Conservation (phyloP, 2,113 vertebrate species). For the Spea bombifrons region DNA sequence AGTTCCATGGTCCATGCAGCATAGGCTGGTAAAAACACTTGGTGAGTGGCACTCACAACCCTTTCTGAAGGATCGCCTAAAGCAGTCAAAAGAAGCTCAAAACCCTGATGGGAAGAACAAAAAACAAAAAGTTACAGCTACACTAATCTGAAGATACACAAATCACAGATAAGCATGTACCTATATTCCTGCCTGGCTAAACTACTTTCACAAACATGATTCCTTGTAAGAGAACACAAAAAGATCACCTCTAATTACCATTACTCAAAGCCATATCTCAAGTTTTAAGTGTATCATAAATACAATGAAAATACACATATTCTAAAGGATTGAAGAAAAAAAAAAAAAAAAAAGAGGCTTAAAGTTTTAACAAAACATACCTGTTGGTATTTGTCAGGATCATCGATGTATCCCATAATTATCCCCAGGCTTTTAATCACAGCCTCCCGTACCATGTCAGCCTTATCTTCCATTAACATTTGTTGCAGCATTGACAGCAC, state of each 20-base stretch:
- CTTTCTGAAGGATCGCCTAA: conserved; percentile 92
- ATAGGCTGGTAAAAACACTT: conserved; percentile 96
- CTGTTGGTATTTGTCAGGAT: conserved; percentile 95
- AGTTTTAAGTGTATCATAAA: too few species aligned
- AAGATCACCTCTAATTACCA: too few species aligned
- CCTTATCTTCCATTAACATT: conserved; percentile 97
- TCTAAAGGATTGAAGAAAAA: conserved; percentile 49
- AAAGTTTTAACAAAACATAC: conserved; percentile 59
- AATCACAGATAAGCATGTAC: too few species aligned
- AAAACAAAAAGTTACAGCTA: neutral
- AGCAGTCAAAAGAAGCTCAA: conserved; percentile 90
- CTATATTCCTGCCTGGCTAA: too few species aligned
- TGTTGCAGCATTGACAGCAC: conserved; percentile 98
- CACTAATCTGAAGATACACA: too few species aligned
- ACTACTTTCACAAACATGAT: too few species aligned
- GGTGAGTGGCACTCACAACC: conserved; percentile 91
- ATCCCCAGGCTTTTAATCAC: conserved; percentile 97
- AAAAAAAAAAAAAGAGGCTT: neutral
- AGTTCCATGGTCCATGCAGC: conserved; percentile 96
- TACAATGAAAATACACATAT: too few species aligned
- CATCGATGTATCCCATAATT: conserved; percentile 97
- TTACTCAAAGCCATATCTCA: too few species aligned
- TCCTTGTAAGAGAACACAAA: too few species aligned
- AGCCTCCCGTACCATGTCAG: conserved; percentile 96
- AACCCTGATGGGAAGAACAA: conserved; percentile 70